Percentiles rank a stretch among this genome's conserved stretches.
Evolutionary conservation across 2,888 invertebrate species (phyloP).

Genomic region (Stenichneumon culpator): DNA sequence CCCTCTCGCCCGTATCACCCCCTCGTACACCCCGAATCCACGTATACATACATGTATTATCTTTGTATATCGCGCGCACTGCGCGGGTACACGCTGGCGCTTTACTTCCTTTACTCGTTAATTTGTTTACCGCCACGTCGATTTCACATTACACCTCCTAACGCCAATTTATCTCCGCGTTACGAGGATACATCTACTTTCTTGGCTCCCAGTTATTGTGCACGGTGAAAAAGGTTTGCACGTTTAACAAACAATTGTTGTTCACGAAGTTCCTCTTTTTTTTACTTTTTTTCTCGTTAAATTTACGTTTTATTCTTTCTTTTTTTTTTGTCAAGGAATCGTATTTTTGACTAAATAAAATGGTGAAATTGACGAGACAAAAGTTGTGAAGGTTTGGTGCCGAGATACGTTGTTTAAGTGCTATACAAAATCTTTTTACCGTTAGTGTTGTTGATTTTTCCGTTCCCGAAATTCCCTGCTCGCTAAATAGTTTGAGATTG

Average conservation of each 20-base stretch:
- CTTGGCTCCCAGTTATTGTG: not conserved
- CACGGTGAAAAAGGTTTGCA: not conserved
- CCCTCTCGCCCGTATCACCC: not conserved
- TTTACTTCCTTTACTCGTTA: slow-evolving; percentile 37
- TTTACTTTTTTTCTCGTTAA: not conserved
- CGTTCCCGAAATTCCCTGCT: no score
- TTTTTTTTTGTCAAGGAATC: no score
- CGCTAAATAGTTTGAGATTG: no score
- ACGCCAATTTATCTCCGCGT: slow-evolving; percentile 28
- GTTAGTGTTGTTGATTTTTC: not conserved
- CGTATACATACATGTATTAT: not conserved
- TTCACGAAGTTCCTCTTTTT: not conserved
- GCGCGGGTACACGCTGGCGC: not conserved
- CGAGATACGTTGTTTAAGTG: no score
- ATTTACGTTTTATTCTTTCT: no score
- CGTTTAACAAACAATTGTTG: not conserved
- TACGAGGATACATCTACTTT: not conserved
- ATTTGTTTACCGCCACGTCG: slow-evolving; percentile 50
- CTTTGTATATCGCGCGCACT: slow-evolving; percentile 11
- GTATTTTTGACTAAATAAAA: not conserved
- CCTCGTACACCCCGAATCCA: slow-evolving; percentile 1
- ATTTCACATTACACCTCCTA: slow-evolving; percentile 36
- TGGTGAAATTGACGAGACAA: not conserved
- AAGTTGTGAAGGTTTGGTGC: not conserved
- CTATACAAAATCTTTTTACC: not conserved